Percentiles rank a stretch among this genome's conserved stretches.
Conservation (phyloP, 2,888 invertebrate species). For the Antitype chi region DNA sequence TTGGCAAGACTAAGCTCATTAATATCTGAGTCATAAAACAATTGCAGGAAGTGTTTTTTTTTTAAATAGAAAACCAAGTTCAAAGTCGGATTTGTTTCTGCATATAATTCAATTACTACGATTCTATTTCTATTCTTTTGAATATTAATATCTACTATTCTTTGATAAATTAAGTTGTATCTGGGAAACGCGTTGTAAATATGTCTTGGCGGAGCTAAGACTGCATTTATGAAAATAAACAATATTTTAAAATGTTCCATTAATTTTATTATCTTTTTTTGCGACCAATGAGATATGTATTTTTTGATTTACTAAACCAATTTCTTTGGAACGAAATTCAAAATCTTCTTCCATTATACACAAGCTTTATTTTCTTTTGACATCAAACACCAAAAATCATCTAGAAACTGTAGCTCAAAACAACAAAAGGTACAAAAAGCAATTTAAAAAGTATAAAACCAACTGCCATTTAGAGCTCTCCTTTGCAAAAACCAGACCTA, state of each 20-base stretch:
- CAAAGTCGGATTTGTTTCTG: not conserved
- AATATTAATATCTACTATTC: too few species aligned
- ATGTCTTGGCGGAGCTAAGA: too few species aligned
- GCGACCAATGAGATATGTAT: not conserved
- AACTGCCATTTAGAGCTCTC: conserved; percentile 8
- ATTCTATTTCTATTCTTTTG: not conserved
- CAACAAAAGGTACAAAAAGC: not conserved
- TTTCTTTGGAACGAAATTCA: too few species aligned
- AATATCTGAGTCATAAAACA: conserved; percentile 41
- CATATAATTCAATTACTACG: not conserved
- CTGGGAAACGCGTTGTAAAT: not conserved
- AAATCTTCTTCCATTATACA: not conserved
- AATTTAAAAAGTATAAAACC: not conserved
- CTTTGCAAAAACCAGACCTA: conserved; percentile 31
- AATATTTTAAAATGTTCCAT: not conserved
- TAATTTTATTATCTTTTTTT: not conserved
- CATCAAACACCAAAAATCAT: not conserved
- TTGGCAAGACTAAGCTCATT: conserved; percentile 43
- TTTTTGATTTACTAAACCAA: not conserved
- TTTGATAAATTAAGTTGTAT: not conserved
- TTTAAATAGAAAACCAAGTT: conserved; percentile 35
- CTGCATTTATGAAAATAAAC: not conserved
- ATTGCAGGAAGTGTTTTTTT: conserved; percentile 42
- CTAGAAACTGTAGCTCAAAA: not conserved
- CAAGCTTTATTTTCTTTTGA: not conserved